Evolutionary conservation across 2,888 invertebrate species (phyloP).

Genomic region (Caenorhabditis sp.): DNA sequence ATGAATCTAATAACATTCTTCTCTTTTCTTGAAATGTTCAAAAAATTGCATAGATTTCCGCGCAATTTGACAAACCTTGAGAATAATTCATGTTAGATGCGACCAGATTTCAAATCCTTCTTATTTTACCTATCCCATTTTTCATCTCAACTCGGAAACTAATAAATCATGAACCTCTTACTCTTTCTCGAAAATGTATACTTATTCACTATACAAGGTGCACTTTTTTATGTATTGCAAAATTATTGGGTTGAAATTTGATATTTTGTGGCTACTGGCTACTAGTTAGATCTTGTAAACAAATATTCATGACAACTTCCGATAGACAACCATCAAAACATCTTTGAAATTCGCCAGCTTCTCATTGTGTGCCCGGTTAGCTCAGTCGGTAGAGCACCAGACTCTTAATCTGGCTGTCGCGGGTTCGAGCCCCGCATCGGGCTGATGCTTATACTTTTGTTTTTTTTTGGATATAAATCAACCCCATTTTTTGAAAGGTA

Average conservation of each 20-base stretch:
- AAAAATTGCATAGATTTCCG: too few relatives aligned
- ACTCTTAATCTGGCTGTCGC: slow-evolving; percentile 70
- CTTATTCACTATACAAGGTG: neutral
- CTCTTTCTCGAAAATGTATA: too few relatives aligned
- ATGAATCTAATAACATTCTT: too few relatives aligned
- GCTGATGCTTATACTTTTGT: slow-evolving; percentile 7
- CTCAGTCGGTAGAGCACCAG: slow-evolving; percentile 70
- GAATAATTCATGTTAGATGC: neutral
- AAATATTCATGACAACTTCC: neutral
- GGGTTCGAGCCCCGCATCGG: slow-evolving; percentile 70
- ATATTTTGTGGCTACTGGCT: neutral
- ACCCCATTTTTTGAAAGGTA: neutral
- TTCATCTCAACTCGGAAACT: neutral
- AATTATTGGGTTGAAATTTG: neutral
- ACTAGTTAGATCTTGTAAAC: neutral
- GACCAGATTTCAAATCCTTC: neutral
- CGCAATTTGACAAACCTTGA: too few relatives aligned
- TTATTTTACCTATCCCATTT: neutral
- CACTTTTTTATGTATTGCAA: neutral
- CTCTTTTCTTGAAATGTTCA: too few relatives aligned
- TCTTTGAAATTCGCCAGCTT: too few relatives aligned
- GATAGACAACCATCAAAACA: neutral
- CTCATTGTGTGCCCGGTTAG: slow-evolving; percentile 57
- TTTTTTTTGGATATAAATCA: too few relatives aligned
- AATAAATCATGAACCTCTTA: neutral